Percentiles rank a stretch among this genome's conserved stretches.
Evolutionary conservation across 1,140 invertebrate genomes (phyloP).

Genomic region (Cepaea nemoralis): DNA sequence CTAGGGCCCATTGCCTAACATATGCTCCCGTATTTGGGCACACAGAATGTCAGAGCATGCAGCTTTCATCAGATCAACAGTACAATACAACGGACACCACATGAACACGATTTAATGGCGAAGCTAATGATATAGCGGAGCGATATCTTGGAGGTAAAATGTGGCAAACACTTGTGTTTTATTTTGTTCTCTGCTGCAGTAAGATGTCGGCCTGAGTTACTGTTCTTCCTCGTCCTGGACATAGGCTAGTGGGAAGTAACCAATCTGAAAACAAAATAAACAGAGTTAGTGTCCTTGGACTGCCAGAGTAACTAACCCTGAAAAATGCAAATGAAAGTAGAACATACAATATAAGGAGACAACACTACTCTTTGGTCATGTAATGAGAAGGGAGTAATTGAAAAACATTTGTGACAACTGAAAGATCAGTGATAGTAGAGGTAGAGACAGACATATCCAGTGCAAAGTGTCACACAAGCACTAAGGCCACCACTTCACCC

Average conservation of each 20-base stretch:
- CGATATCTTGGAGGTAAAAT: neutral
- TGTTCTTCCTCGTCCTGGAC: slow-evolving; percentile 66
- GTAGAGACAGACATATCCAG: slow-evolving; percentile 11
- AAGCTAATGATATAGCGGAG: neutral
- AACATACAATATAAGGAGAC: no score
- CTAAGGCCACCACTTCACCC: no score
- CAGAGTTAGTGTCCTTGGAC: no score
- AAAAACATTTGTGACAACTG: no score
- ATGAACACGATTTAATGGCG: neutral
- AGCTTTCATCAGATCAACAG: neutral
- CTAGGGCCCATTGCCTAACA: no score
- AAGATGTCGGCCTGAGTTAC: neutral
- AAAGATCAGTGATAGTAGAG: neutral
- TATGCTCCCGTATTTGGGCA: no score
- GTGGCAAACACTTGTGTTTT: neutral
- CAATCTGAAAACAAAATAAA: slow-evolving; percentile 62
- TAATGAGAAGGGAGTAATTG: no score
- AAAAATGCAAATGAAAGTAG: no score
- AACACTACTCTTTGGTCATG: no score
- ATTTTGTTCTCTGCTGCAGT: neutral
- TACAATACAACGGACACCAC: neutral
- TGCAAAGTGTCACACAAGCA: no score
- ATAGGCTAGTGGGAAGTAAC: slow-evolving; percentile 70
- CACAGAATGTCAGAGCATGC: no score
- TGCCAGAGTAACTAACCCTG: no score